Conservation (phyloP, 2,797 vertebrate genomes). For the Eospalax fontanierii region DNA sequence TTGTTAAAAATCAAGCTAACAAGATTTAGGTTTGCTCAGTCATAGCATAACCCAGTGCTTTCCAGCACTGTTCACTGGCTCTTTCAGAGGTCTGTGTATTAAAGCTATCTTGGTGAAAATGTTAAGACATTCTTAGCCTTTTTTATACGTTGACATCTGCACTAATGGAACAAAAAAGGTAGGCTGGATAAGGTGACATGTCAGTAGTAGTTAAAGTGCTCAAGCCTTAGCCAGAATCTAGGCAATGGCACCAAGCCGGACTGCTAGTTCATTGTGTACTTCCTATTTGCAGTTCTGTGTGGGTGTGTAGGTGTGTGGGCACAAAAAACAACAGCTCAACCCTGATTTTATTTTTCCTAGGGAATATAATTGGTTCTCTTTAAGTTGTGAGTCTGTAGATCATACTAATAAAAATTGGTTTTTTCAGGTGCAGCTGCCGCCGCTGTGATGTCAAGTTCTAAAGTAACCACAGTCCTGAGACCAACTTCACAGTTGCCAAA, state of each 20-base stretch:
- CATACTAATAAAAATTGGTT: conserved; percentile 47
- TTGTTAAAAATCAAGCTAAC: not conserved
- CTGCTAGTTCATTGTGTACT: not conserved
- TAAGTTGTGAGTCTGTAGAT: not conserved
- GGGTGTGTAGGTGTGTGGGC: too few relatives aligned
- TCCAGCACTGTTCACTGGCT: not conserved
- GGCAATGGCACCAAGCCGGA: rapidly evolving
- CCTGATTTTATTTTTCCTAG: not conserved
- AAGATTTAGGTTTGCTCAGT: conserved; percentile 8
- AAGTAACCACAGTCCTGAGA: conserved; percentile 96
- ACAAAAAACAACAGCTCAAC: not conserved
- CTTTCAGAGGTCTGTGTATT: not conserved
- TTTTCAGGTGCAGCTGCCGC: conserved; percentile 96
- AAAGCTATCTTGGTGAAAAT: not conserved
- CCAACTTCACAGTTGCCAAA: conserved; percentile 95
- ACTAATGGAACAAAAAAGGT: not conserved
- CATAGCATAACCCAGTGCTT: not conserved
- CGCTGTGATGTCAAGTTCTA: conserved; percentile 98
- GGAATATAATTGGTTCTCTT: not conserved
- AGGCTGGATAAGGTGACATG: too few relatives aligned
- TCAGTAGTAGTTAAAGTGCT: not conserved
- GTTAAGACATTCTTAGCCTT: not conserved
- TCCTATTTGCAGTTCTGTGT: not conserved
- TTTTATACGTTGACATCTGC: not conserved
- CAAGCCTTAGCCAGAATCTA: too few relatives aligned